Base-by-base conservation (phyloP, 2,888 invertebrate species). In the Athrips mouffetella region DNA sequence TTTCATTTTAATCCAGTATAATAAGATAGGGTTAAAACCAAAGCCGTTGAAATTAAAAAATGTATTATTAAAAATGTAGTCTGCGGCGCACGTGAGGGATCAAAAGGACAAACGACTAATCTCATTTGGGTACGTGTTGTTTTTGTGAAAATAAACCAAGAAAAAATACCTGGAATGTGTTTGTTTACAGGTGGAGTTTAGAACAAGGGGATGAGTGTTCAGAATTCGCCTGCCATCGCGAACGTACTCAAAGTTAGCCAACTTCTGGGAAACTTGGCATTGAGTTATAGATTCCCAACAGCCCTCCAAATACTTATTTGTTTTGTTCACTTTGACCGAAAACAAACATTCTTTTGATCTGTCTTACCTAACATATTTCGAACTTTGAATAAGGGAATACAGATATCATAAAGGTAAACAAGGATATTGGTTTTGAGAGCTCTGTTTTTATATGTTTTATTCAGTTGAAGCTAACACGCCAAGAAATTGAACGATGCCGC, bases 241-340 rank as follows among this genome's bases (percentile, higher is more conserved):
- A 64, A 74, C 71, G 74, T 80, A 80, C 77, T 79, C 78, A 68
- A 72, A 84, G 79, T 84, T 81, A 57, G 60, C 69, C 50, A 86
- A 84, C 78, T 87, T 78, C 54, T 37, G 67, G 57, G 57, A 74
- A 86, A 86, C 80, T 86, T 83, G 76, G 79, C 85, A 87, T 83
- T 85, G 83, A 86, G 86, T 88, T 87, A 87, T 87, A 83, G 85
- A 87, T 85, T 84, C 76, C 80, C 74, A 74, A 81, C 82, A 75
- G 80, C 80, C 78, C 79, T 74, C 76, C 77, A 73, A 82, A 83
- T 79, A 80, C 80, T 85, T 83, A 80, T 80, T 86, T 85, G 81
- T 86, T 87, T 83, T 80, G 75, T 76, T 80, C 73, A 70, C 68
- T 79, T 79, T 74, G 72, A 70, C 75, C 75, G 78, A 78, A 85